phyloP scores from a whole-genome alignment of 1,140 invertebrate genomes.

The Zelostemma sp. region DNA sequence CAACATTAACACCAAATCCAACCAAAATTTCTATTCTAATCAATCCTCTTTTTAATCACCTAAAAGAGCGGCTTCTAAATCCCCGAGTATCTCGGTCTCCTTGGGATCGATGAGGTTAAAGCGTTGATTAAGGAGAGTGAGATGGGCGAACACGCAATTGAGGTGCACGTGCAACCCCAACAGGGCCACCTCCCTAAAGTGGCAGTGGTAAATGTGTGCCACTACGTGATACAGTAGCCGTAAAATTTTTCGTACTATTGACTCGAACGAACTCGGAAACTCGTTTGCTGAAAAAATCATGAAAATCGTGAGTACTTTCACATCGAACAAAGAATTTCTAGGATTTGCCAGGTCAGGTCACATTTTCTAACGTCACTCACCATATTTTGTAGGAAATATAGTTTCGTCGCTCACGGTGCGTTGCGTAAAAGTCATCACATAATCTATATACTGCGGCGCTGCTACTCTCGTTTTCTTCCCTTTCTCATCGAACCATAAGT shows the following conservation, averaged over 20 bases:
- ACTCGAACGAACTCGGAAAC: constrained; percentile 95
- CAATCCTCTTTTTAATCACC: constrained; percentile 49
- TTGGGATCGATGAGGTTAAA: constrained; percentile 95
- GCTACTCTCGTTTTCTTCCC: constrained; percentile 97
- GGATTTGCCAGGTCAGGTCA: no score
- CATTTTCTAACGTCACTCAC: no score
- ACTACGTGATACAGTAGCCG: constrained; percentile 97
- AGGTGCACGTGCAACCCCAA: constrained; percentile 94
- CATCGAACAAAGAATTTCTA: no score
- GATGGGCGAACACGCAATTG: constrained; percentile 96
- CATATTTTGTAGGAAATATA: constrained; percentile 98
- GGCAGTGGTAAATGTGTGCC: constrained; percentile 97
- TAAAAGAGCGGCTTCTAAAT: constrained; percentile 81
- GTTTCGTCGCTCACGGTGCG: constrained; percentile 97
- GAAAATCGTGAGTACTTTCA: no score
- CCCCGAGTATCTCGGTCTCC: constrained; percentile 94
- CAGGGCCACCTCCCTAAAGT: constrained; percentile 94
- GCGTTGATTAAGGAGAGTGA: constrained; percentile 91
- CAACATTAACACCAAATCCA: no score
- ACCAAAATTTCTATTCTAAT: no score
- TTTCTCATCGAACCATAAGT: constrained; percentile 98
- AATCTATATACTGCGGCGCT: constrained; percentile 98
- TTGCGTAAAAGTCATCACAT: constrained; percentile 98
- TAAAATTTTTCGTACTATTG: constrained; percentile 95
- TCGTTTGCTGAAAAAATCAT: constrained; percentile 81